phyloP scores from a whole-genome alignment of 2,797 vertebrate species.

The Delichon dasypus region DNA sequence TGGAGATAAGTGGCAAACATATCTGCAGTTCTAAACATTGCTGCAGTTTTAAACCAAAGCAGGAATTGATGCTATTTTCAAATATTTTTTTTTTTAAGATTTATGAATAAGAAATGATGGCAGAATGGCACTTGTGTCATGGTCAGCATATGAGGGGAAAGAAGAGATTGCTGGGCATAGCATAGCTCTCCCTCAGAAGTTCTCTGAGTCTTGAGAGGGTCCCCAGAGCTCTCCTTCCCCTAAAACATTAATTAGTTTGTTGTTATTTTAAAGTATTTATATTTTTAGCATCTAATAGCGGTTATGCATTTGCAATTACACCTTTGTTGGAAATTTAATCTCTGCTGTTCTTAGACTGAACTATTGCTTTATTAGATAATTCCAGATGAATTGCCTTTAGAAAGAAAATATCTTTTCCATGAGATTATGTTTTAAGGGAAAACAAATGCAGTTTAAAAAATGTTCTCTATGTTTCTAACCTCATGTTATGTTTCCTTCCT shows the following conservation, averaged over 20 bases:
- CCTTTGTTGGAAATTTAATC: neutral
- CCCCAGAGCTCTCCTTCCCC: neutral
- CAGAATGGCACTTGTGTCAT: neutral
- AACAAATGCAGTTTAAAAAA: neutral
- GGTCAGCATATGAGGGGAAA: neutral
- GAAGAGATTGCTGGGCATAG: neutral
- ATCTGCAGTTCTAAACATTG: neutral
- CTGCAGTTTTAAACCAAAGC: neutral
- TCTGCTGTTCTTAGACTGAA: neutral
- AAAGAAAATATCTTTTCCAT: neutral
- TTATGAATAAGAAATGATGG: neutral
- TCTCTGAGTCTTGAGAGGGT: neutral
- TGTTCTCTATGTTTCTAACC: neutral
- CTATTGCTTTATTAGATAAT: neutral
- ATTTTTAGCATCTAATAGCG: neutral
- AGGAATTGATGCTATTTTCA: neutral
- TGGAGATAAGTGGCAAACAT: neutral
- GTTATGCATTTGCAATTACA: neutral
- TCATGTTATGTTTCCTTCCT: slow-evolving; percentile 15
- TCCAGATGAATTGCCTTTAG: neutral
- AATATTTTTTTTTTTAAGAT: neutral
- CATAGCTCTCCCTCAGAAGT: neutral
- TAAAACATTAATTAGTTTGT: neutral
- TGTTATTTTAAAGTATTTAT: neutral
- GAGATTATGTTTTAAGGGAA: neutral